phyloP scores from a whole-genome alignment of 2,888 invertebrate species.

The Oscheius sp. region DNA sequence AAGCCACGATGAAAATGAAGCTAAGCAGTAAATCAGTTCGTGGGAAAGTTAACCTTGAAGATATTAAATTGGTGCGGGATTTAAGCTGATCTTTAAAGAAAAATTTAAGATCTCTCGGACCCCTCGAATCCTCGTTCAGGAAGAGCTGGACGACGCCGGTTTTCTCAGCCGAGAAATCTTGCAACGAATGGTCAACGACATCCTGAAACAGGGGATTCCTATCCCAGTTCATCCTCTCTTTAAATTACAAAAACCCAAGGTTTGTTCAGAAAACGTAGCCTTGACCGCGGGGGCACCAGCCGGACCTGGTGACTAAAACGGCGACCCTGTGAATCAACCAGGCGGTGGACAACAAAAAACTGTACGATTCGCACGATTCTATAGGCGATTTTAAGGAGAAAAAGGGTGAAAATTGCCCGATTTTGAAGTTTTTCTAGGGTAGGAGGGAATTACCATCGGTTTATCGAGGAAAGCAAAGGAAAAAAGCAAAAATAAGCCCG shows the following conservation, averaged over 20 bases:
- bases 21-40: slow-evolving; percentile 65
- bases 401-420: too few species aligned
- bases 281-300: not conserved
- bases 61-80: slow-evolving; percentile 59
- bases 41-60: slow-evolving; percentile 68
- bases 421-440: too few species aligned
- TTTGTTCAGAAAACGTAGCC: slow-evolving; percentile 31
- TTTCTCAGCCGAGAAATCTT: slow-evolving; percentile 69
- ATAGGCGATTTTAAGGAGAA: too few species aligned
- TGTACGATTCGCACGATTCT: not conserved
- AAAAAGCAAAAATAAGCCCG: too few species aligned
- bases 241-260: slow-evolving; percentile 68
- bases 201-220: slow-evolving; percentile 69
- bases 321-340: too few species aligned
- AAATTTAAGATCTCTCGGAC: slow-evolving; percentile 63
- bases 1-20: slow-evolving; percentile 69
- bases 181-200: slow-evolving; percentile 67
- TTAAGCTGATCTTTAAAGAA: not conserved
- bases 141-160: slow-evolving; percentile 70
- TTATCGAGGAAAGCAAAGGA: too few species aligned
- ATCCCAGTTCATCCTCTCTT: slow-evolving; percentile 72
- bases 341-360: too few species aligned
- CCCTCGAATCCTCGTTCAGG: slow-evolving; percentile 67
- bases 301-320: not conserved
- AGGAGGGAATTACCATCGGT: too few species aligned